These are phyloP conservation scores for Pipra filicauda DNA, from an alignment of 2,113 vertebrate species.

Conservation along the genomic window DNA sequence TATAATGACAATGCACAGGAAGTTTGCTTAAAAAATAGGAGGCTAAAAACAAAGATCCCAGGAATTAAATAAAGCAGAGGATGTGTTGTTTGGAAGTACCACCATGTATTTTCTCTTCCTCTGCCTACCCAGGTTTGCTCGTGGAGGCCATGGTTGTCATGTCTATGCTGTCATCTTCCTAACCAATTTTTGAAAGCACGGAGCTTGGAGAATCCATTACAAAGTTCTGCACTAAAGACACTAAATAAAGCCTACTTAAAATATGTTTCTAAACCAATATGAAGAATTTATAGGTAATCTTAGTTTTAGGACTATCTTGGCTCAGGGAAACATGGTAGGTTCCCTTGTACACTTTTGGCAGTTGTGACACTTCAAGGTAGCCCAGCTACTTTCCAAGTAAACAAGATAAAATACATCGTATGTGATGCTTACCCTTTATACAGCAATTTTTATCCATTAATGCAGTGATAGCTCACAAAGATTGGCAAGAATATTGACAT, in stretches of 20 bases:
- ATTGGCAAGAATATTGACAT: not conserved
- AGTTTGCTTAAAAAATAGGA: not conserved
- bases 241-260: not conserved
- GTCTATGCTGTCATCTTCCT: not conserved
- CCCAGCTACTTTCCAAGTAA: not conserved
- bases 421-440: not conserved
- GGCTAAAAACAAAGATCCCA: not conserved
- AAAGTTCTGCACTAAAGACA: not conserved
- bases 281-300: not conserved
- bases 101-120: not conserved
- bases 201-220: not conserved
- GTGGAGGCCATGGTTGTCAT: not conserved
- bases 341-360: not conserved
- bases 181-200: not conserved
- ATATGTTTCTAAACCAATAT: not conserved
- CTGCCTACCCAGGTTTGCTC: not conserved
- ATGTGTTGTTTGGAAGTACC: not conserved
- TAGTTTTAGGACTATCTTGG: not conserved
- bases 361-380: not conserved
- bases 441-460: conserved; percentile 37
- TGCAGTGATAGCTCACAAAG: not conserved
- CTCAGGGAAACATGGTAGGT: not conserved
- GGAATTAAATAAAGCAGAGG: not conserved
- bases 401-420: not conserved
- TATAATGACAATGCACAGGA: not conserved